These are phyloP conservation scores for Pithecia hirsuta DNA, from an alignment of 2,797 vertebrate genomes.

Conservation along the genomic window DNA sequence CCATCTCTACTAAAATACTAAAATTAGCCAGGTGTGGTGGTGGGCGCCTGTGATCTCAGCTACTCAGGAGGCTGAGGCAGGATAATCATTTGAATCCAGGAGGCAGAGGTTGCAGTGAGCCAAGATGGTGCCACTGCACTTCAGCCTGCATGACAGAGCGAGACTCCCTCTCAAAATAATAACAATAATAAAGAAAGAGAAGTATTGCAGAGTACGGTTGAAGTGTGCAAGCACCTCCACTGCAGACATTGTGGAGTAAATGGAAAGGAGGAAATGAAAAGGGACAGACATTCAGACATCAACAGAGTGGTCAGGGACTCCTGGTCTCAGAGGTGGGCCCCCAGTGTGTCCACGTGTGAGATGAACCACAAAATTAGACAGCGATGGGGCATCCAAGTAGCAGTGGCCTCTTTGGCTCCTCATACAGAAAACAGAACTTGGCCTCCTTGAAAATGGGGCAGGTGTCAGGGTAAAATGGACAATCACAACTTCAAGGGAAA, in stretches of 20 bases:
- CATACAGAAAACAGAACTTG: not conserved
- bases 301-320: no score
- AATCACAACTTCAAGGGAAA: not conserved
- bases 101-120: not conserved
- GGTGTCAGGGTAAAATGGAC: not conserved
- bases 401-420: not conserved
- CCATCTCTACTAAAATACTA: not conserved
- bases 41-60: not conserved
- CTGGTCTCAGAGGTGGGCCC: not conserved
- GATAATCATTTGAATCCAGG: not conserved
- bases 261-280: not conserved
- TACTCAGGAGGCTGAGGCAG: not conserved
- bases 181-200: not conserved
- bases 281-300: no score
- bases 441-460: not conserved
- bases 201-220: not conserved
- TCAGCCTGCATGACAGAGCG: not conserved
- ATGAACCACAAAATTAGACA: no score
- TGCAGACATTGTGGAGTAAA: not conserved
- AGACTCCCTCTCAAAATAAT: not conserved
- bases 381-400: not conserved
- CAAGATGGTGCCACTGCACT: not conserved
- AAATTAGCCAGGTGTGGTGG: not conserved
- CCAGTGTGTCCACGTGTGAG: not conserved
- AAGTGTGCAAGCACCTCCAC: not conserved